Conservation (phyloP, 2,797 vertebrate species). For the Rachycentron canadum region DNA sequence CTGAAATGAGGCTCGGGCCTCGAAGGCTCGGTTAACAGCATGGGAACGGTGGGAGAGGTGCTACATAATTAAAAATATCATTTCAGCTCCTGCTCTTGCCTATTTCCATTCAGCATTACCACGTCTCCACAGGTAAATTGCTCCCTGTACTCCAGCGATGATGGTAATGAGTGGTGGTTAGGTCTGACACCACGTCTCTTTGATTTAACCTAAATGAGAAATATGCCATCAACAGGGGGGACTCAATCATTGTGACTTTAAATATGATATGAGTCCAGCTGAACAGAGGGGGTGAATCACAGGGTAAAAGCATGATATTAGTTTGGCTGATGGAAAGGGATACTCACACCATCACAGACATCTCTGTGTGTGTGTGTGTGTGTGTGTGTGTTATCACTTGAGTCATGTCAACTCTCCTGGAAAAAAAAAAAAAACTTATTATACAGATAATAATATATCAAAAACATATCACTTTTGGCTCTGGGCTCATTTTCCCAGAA, state of each 20-base stretch:
- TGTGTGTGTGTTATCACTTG: constrained; percentile 35
- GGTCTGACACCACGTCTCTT: constrained; percentile 79
- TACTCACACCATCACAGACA: constrained; percentile 34
- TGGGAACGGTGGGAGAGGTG: constrained; percentile 51
- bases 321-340: constrained; percentile 70
- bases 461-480: constrained; percentile 57
- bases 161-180: constrained; percentile 82
- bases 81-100: constrained; percentile 75
- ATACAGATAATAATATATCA: constrained; percentile 72
- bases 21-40: constrained; percentile 50
- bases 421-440: constrained; percentile 66
- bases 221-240: constrained; percentile 76
- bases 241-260: constrained; percentile 78
- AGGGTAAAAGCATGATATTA: constrained; percentile 74
- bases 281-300: constrained; percentile 74
- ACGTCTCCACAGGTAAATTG: constrained; percentile 79
- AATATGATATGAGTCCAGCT: constrained; percentile 75
- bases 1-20: constrained; percentile 81
- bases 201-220: constrained; percentile 86
- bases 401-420: constrained; percentile 32
- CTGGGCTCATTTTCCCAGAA: neutral
- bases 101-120: constrained; percentile 78
- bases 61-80: constrained; percentile 86
- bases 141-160: constrained; percentile 75
- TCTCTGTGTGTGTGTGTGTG: constrained; percentile 22